Evolutionary conservation across 2,113 vertebrate genomes (phyloP), one percentile per base, ranked within the genome.

Genomic region (Antechinus flavipes): DNA sequence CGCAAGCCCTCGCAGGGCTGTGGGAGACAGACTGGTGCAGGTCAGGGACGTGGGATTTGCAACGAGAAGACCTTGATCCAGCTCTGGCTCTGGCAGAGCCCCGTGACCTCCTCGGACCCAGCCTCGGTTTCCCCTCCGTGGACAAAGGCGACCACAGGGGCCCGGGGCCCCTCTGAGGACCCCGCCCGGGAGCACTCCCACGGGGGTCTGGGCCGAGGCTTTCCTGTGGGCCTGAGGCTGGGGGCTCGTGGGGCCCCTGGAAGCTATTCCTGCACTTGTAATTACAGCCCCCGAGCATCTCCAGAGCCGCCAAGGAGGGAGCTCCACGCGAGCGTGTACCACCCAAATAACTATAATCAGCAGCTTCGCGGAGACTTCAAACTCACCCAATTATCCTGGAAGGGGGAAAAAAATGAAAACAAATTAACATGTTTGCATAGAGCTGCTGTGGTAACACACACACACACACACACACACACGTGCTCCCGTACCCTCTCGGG

Each of bases 351-450:
- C 97, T 98, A 97, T 98, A 98, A 98, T 98, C 98, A 98, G 97
- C 97, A 96, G 97, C 98, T 97, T 98, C 96, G 97, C 97, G 95
- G 97, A 98, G 98, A 97, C 98, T 98, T 98, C 97, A 97, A 97
- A 98, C 97, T 98, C 97, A 97, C 97, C 98, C 98, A 98, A 98
- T 98, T 98, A 98, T 98, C 98, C 97, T 97, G 96, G 46, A 26
- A 97, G 97, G 90, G 96, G 9, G 94, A 98, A 97, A 96, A 98
- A 98, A 98, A 98, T 95, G 98, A 98, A 98, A 98, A 98, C 98
- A 98, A 98, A 98, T 98, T 98, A 98, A 97, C 98, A 96, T 98
- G 98, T 98, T 98, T 98, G 98, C 98, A 98, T 96, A 98, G 97
- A 97, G 95, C 98, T 2, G 93, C 97, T 24, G 94, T 96, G 89